A percentile compares a stretch with the other conserved stretches of the same genome.
Conservation (phyloP, 1,140 invertebrate species). For the Aphis craccivora region DNA sequence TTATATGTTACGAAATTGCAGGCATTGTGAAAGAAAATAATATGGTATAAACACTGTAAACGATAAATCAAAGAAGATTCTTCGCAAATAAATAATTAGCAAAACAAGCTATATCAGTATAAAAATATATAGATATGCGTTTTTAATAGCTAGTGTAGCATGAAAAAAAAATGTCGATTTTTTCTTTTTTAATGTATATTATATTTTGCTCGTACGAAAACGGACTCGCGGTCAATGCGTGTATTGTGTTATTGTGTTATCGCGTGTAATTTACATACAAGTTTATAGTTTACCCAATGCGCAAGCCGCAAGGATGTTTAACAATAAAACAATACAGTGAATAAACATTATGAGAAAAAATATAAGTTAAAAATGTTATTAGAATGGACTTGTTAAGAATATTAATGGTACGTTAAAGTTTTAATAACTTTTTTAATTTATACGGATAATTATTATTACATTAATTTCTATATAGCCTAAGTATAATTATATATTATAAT, state of each 20-base stretch:
- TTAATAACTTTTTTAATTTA: constrained; percentile 13
- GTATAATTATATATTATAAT: background rate
- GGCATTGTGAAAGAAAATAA: background rate
- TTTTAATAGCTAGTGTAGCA: background rate
- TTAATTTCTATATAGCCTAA: background rate
- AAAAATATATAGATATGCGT: background rate
- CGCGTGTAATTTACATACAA: constrained; percentile 26
- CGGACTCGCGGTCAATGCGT: background rate
- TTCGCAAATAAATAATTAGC: background rate
- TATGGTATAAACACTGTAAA: background rate
- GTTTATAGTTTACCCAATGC: constrained; percentile 16
- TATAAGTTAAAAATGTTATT: constrained; percentile 19
- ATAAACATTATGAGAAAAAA: background rate
- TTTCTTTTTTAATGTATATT: background rate
- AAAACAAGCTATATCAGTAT: background rate
- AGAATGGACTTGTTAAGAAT: background rate
- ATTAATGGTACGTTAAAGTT: constrained; percentile 13
- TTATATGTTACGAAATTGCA: constrained; percentile 22
- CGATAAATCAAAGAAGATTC: background rate
- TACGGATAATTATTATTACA: constrained; percentile 2
- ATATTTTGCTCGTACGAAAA: background rate
- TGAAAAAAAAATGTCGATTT: constrained; percentile 31
- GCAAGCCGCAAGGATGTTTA: background rate
- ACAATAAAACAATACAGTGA: background rate
- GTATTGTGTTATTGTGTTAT: constrained; percentile 38